Evolutionary conservation across 2,113 vertebrate species (phyloP).

Genomic region (Blennius ocellaris): DNA sequence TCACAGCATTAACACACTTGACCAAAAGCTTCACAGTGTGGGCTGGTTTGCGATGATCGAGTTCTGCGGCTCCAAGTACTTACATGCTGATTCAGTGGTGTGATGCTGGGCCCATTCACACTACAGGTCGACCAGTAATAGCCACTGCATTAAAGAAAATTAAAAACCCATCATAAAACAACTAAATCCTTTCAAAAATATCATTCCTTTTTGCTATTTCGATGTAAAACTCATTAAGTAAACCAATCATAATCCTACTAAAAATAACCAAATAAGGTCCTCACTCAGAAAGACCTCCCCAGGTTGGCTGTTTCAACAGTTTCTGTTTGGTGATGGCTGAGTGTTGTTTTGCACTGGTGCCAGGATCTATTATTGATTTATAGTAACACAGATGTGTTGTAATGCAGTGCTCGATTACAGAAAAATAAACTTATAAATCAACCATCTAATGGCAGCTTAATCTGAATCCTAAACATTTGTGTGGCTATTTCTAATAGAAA

Average conservation of each 20-base stretch:
- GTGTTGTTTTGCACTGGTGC: conserved; percentile 23
- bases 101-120: conserved; percentile 87
- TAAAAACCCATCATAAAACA: not conserved
- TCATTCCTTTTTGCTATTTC: too few species aligned
- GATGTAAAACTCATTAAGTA: too few species aligned
- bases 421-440: not conserved
- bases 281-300: too few species aligned
- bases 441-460: conserved; percentile 8
- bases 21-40: conserved; percentile 55
- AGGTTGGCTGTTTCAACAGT: not conserved
- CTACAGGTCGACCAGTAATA: conserved; percentile 59
- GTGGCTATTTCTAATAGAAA: conserved; percentile 4
- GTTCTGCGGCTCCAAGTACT: conserved; percentile 80
- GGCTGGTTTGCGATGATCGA: conserved; percentile 68
- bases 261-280: too few species aligned
- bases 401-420: not conserved
- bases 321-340: conserved; percentile 26
- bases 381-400: not conserved
- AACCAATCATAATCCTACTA: too few species aligned
- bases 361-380: conserved; percentile 23
- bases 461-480: conserved; percentile 7
- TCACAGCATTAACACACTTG: conserved; percentile 70
- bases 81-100: conserved; percentile 92
- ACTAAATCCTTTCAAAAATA: not conserved
- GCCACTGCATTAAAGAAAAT: conserved; percentile 7